These are phyloP conservation scores for Tuberolachnus salignus DNA, from an alignment of 2,888 invertebrate species.

Conservation along the genomic window DNA sequence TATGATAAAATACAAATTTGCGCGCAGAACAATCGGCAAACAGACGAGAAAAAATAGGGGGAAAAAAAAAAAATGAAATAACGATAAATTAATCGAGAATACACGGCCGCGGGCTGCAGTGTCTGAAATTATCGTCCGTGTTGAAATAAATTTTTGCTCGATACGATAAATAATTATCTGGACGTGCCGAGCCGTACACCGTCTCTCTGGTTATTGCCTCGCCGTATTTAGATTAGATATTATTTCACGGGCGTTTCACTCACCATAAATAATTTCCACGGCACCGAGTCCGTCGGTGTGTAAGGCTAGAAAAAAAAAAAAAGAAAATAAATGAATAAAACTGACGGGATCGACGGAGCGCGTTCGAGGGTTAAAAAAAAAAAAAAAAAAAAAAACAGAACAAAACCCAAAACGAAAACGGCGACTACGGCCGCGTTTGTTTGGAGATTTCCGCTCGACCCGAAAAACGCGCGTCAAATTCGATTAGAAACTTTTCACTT, in stretches of 20 bases:
- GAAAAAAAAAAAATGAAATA: neutral
- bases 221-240: too few species aligned
- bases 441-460: neutral
- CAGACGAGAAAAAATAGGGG: neutral
- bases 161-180: neutral
- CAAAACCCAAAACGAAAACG: too few species aligned
- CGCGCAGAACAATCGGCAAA: neutral
- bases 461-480: neutral
- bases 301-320: too few species aligned
- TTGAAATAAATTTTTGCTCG: neutral
- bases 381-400: neutral
- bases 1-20: too few species aligned
- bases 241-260: neutral
- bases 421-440: too few species aligned
- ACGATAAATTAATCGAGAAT: conserved; percentile 10
- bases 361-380: neutral
- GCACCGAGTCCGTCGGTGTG: too few species aligned
- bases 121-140: neutral
- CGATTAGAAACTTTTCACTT: conserved; percentile 13
- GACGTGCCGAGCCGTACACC: neutral
- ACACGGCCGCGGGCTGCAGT: neutral
- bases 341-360: neutral
- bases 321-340: too few species aligned
- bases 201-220: neutral
- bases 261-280: too few species aligned